These are phyloP conservation scores for Sminthurides aquaticus DNA, from an alignment of 2,888 invertebrate species.

Conservation along the genomic window DNA sequence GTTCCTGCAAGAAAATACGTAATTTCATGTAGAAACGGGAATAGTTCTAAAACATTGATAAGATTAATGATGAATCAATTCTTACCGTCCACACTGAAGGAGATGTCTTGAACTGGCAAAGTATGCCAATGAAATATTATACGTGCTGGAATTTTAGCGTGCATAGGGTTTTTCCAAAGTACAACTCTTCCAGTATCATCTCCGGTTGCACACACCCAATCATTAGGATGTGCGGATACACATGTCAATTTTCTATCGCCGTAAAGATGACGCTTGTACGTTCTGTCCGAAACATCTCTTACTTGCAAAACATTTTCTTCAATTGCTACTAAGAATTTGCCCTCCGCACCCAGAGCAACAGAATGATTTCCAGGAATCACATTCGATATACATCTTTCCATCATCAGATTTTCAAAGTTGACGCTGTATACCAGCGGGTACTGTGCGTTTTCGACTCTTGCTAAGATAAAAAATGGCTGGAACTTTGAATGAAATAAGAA, in stretches of 20 bases:
- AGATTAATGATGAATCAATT: too few species aligned
- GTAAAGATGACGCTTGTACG: slow-evolving; percentile 27
- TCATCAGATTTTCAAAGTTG: slow-evolving; percentile 17
- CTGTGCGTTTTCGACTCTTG: neutral
- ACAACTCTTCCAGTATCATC: slow-evolving; percentile 59
- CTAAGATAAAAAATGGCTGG: slow-evolving; percentile 9
- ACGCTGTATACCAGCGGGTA: slow-evolving; percentile 10
- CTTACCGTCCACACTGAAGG: slow-evolving; percentile 56
- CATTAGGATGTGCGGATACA: slow-evolving; percentile 60
- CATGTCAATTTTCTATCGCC: slow-evolving; percentile 52
- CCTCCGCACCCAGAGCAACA: slow-evolving; percentile 22
- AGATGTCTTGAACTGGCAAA: slow-evolving; percentile 59
- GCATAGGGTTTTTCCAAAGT: slow-evolving; percentile 52
- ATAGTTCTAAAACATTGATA: too few species aligned
- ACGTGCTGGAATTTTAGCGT: slow-evolving; percentile 46
- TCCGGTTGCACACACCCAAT: slow-evolving; percentile 61
- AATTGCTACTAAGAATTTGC: slow-evolving; percentile 34
- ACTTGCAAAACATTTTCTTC: slow-evolving; percentile 29
- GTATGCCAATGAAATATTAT: slow-evolving; percentile 69
- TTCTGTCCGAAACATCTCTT: slow-evolving; percentile 22
- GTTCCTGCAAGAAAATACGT: slow-evolving; percentile 53
- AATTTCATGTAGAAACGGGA: too few species aligned
- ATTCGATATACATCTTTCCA: slow-evolving; percentile 27
- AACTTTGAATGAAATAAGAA: slow-evolving; percentile 9
- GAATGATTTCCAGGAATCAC: slow-evolving; percentile 27